Evolutionary conservation across 2,888 invertebrate species (phyloP).

Genomic region (Cinara cedri): DNA sequence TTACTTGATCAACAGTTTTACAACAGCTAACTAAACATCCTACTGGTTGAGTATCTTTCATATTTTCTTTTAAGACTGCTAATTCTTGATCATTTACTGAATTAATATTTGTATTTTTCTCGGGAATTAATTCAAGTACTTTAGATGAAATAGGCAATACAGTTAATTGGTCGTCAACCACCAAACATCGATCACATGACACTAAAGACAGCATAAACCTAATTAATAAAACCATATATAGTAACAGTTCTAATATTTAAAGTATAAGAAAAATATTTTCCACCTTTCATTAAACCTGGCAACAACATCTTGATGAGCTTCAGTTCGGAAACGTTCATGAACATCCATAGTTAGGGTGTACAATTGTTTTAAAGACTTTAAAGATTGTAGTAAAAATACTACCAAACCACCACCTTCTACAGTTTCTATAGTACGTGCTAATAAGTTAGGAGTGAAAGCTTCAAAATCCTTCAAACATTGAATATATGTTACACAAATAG

Average conservation of each 20-base stretch:
- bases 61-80: conserved; percentile 76
- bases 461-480: conserved; percentile 80
- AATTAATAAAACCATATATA: conserved; percentile 55
- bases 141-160: conserved; percentile 87
- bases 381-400: conserved; percentile 82
- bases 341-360: conserved; percentile 99
- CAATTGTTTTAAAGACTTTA: conserved; percentile 89
- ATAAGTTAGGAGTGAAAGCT: conserved; percentile 93
- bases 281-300: conserved; percentile 93
- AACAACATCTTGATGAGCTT: conserved; percentile 88
- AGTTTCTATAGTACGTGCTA: conserved; percentile 96
- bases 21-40: conserved; percentile 87
- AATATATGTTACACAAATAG: not conserved
- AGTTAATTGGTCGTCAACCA: conserved; percentile 92
- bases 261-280: not conserved
- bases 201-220: conserved; percentile 86
- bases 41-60: conserved; percentile 90
- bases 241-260: not conserved
- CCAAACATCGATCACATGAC: conserved; percentile 84
- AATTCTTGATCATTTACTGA: conserved; percentile 70
- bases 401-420: conserved; percentile 97
- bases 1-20: conserved; percentile 86
- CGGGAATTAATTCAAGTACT: conserved; percentile 79
- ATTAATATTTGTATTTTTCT: conserved; percentile 67
- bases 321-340: conserved; percentile 92